Evolutionary conservation across 2,888 invertebrate species (phyloP).

Genomic region (Macaria liturata): DNA sequence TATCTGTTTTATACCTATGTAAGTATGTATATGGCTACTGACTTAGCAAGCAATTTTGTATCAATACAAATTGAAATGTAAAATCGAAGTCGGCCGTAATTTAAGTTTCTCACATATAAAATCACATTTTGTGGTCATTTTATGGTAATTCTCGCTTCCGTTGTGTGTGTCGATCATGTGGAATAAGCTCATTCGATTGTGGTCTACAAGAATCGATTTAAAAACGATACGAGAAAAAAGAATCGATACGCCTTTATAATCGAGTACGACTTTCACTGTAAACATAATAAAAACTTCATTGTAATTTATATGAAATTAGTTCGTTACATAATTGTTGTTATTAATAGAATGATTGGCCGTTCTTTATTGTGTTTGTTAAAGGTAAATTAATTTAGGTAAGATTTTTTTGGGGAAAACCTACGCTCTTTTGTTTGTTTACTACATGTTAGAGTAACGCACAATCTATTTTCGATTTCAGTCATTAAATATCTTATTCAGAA

Average conservation of each 20-base stretch:
- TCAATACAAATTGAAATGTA: constrained; percentile 18
- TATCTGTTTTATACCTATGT: too few relatives aligned
- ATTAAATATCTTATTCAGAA: constrained; percentile 20
- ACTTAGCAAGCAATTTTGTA: neutral
- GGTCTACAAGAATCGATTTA: constrained; percentile 41
- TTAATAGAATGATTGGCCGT: constrained; percentile 41
- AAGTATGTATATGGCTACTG: neutral
- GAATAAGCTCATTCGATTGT: constrained; percentile 40
- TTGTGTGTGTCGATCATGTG: constrained; percentile 67
- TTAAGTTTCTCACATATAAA: constrained; percentile 42
- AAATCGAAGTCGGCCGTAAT: constrained; percentile 26
- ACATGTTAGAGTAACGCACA: constrained; percentile 17
- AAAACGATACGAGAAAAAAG: constrained; percentile 57
- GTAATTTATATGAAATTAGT: constrained; percentile 52
- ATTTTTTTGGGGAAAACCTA: constrained; percentile 20
- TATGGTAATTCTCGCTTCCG: constrained; percentile 48
- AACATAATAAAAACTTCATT: constrained; percentile 32
- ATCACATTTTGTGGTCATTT: constrained; percentile 45
- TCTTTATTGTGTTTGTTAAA: constrained; percentile 25
- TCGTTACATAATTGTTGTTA: constrained; percentile 44
- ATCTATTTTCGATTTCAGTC: constrained; percentile 22
- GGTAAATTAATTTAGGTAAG: constrained; percentile 30
- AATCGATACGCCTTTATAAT: constrained; percentile 55
- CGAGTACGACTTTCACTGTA: constrained; percentile 52
- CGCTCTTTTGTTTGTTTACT: constrained; percentile 27